These are phyloP conservation scores for Eclectus roratus DNA, from an alignment of 2,113 vertebrate species.

Conservation along the genomic window DNA sequence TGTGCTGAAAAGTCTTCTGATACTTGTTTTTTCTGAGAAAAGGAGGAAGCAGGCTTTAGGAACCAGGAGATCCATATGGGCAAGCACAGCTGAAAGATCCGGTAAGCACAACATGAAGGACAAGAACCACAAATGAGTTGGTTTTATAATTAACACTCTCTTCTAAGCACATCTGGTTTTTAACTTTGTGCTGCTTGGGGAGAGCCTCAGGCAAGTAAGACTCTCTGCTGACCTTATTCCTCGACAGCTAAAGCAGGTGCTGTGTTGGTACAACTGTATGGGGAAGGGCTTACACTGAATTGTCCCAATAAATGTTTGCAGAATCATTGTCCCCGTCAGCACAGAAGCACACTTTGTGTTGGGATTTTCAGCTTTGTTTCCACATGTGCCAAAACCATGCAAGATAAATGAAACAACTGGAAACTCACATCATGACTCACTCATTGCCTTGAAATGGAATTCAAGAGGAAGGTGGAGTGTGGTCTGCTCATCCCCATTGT, in stretches of 20 bases:
- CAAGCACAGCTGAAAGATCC: not conserved
- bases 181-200: not conserved
- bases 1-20: not conserved
- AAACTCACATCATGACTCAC: not conserved
- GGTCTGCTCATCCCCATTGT: not conserved
- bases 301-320: not conserved
- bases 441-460: not conserved
- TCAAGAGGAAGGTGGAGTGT: not conserved
- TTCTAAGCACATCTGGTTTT: not conserved
- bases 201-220: not conserved
- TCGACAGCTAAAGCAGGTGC: not conserved
- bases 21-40: not conserved
- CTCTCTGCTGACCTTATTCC: not conserved
- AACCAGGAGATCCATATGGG: not conserved
- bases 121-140: not conserved
- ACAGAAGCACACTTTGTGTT: not conserved
- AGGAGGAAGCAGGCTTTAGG: not conserved
- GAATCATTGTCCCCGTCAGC: not conserved
- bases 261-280: not conserved
- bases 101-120: not conserved
- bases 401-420: not conserved
- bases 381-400: not conserved
- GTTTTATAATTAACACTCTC: not conserved
- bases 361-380: not conserved
- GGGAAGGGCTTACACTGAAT: not conserved